Evolutionary conservation across 2,113 vertebrate genomes (phyloP).

Genomic region (Ctenodactylus gundi): DNA sequence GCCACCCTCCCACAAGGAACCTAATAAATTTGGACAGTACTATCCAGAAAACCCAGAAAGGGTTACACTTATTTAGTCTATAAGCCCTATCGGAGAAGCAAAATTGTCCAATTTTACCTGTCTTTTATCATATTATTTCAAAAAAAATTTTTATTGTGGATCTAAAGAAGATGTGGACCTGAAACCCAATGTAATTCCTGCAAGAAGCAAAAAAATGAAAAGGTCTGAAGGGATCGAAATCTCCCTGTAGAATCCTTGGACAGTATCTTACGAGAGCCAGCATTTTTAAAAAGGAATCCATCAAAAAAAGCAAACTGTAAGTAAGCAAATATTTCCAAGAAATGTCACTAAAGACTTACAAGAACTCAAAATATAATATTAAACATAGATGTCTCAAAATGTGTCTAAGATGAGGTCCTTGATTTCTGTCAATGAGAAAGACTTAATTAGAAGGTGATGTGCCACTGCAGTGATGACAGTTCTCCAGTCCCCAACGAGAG

Average conservation of each 20-base stretch:
- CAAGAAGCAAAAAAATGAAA: neutral
- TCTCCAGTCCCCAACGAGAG: neutral
- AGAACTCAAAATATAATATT: neutral
- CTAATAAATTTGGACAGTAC: neutral
- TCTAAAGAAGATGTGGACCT: neutral
- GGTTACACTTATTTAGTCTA: neutral
- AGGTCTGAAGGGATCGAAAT: neutral
- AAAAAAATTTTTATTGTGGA: neutral
- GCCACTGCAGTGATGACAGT: neutral
- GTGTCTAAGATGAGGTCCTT: neutral
- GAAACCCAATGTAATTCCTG: neutral
- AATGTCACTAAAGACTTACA: neutral
- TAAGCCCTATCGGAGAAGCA: neutral
- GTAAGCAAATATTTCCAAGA: neutral
- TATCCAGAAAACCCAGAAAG: neutral
- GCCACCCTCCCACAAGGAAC: neutral
- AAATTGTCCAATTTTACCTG: neutral
- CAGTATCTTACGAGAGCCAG: neutral
- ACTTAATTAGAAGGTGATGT: neutral
- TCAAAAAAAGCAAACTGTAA: slow-evolving; percentile 19
- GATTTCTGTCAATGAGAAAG: neutral
- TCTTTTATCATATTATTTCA: neutral
- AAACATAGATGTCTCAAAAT: neutral
- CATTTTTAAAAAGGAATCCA: neutral
- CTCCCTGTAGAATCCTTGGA: neutral